Conservation (phyloP, 2,888 invertebrate species). For the Hyposoter dolosus region DNA sequence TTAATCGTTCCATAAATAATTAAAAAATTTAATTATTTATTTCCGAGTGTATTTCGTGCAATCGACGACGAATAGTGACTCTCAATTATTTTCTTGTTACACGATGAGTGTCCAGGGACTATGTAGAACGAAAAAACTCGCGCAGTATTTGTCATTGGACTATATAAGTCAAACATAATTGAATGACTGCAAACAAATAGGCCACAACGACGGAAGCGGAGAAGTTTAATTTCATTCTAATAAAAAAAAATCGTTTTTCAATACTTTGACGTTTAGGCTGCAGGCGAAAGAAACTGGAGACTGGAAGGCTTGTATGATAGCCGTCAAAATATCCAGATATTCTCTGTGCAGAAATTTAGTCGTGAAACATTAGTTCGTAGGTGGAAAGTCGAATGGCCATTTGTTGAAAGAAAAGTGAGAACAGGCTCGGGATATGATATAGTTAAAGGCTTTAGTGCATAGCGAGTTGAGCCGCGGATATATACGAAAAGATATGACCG, state of each 20-base stretch:
- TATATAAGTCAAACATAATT: too few species aligned
- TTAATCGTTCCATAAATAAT: too few species aligned
- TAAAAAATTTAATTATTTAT: too few species aligned
- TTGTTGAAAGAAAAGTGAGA: background rate
- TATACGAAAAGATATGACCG: constrained; percentile 52
- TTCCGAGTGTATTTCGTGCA: too few species aligned
- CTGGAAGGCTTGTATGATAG: background rate
- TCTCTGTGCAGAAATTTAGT: background rate
- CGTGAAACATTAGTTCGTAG: background rate
- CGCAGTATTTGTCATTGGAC: too few species aligned
- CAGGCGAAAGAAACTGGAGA: background rate
- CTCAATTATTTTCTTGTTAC: too few species aligned
- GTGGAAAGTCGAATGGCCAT: background rate
- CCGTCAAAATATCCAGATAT: background rate
- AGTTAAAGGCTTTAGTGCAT: constrained; percentile 13
- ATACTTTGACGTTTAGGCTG: background rate
- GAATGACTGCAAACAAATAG: too few species aligned
- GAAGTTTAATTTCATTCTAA: too few species aligned
- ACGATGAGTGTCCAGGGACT: too few species aligned
- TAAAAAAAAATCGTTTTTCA: background rate
- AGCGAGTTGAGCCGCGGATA: constrained; percentile 13
- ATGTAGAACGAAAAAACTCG: too few species aligned
- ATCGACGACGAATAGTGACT: too few species aligned
- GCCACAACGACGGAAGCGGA: too few species aligned
- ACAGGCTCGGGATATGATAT: constrained; percentile 15